These are phyloP conservation scores for Apamea crenata DNA, from an alignment of 2,888 invertebrate species.

Conservation along the genomic window DNA sequence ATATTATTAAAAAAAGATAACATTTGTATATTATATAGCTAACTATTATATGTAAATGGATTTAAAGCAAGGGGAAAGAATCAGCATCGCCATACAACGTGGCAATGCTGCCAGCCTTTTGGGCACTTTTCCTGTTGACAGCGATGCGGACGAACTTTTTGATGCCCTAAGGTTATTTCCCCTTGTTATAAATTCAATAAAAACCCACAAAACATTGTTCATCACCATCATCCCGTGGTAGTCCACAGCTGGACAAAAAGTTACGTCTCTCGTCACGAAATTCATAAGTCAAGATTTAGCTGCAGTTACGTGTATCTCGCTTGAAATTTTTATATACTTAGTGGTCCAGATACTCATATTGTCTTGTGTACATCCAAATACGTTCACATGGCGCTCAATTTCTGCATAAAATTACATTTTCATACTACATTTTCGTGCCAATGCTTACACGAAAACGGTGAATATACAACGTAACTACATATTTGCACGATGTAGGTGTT, in stretches of 20 bases:
- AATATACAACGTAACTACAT: not conserved
- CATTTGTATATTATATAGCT: too few relatives aligned
- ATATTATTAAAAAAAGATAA: not conserved
- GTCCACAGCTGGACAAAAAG: not conserved
- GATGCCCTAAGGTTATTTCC: not conserved
- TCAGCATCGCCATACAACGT: not conserved
- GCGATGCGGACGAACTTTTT: not conserved
- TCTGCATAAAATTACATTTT: slow-evolving; percentile 29
- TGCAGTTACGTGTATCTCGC: not conserved
- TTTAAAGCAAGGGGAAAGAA: too few relatives aligned
- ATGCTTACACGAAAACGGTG: slow-evolving; percentile 8
- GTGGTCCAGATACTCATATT: not conserved
- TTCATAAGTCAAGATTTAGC: not conserved
- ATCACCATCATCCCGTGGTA: too few relatives aligned
- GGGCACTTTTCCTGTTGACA: too few relatives aligned
- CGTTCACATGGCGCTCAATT: not conserved
- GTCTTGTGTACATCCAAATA: not conserved
- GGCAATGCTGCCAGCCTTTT: not conserved
- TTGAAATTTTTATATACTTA: not conserved
- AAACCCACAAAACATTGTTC: too few relatives aligned
- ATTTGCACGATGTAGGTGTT: not conserved
- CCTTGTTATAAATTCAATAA: not conserved
- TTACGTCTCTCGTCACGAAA: not conserved
- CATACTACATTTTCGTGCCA: slow-evolving; percentile 2
- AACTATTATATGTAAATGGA: too few relatives aligned